Percentiles rank a stretch among this genome's conserved stretches.
Conservation (phyloP, 2,113 vertebrate genomes). For the Falco punctatus region DNA sequence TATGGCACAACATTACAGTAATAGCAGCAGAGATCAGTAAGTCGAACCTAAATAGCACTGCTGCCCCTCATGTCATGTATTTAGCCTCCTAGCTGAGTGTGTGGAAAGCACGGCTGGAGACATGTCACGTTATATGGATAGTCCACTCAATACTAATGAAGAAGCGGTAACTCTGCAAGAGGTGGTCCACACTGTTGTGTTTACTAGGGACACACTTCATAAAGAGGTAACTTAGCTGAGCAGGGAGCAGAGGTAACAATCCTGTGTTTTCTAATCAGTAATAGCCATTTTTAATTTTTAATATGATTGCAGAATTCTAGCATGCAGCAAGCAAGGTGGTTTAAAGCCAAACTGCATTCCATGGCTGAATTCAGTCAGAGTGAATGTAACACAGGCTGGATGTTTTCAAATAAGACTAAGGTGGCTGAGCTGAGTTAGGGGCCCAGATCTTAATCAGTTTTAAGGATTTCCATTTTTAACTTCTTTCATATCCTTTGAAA, state of each 20-base stretch:
- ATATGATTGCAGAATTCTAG: neutral
- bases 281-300: neutral
- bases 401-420: neutral
- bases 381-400: neutral
- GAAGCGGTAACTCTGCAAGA: neutral
- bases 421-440: neutral
- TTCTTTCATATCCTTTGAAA: neutral
- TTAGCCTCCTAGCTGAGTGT: neutral
- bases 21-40: conserved; percentile 94
- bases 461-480: neutral
- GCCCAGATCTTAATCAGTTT: neutral
- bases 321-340: neutral
- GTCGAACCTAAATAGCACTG: conserved; percentile 60
- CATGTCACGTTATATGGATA: neutral
- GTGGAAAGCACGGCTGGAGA: neutral
- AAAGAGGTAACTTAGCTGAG: neutral
- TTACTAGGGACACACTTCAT: neutral
- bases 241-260: neutral
- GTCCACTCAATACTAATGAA: neutral
- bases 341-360: neutral
- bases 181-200: neutral
- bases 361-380: neutral
- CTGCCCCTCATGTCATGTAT: neutral
- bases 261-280: neutral
- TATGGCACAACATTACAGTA: conserved; percentile 96